Evolutionary conservation across 2,888 invertebrate genomes (phyloP), one percentile per base, ranked within the genome.

Genomic region (Pristionchus fissidentatus): DNA sequence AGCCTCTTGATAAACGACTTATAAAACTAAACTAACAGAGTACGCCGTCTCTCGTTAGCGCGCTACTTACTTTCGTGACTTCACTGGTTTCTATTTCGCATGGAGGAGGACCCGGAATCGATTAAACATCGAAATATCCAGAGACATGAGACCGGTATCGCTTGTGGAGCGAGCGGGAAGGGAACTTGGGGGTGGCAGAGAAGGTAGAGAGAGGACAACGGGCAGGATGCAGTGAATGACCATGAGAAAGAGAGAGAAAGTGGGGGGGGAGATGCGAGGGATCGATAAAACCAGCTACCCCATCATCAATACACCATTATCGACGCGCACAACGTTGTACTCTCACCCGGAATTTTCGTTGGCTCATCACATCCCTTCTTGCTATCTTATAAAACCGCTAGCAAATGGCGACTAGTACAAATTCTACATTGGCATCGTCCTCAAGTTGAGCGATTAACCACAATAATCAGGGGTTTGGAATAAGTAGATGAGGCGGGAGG

Each of bases 261-360:
- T 57, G 60, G 60, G n/a, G n/a, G 57, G 49, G 41, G 41, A 79
- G 60, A 79, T 57, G 60, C 8, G 46, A 29, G 41, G 79, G 32
- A 19, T 22, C 55, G 75, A 77, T 77, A 77, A 77, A 77, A 77
- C 75, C 49, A 77, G 75, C 75, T 77, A 70, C 70, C 70, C 66
- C 19, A 7, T 26, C 0, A 29, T 8, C 29, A 8, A 60, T 60
- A 3, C 19, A 19, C 43, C 19, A 43, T 70, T 41, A 8, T 3
- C 52, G n/a, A 3, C 22, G 4, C 7, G n/a, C 8, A 41, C 70
- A 70, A 70, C 70, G n/a, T 70, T 70, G 70, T 43, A 70, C 38
- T n/a, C 41, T 19, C 29, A 13, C 13, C 13, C 4, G 3, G 32
- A 13, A 32, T 35, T 62, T 32, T 62, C 62, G n/a, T n/a, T n/a